A percentile compares a stretch with the other conserved stretches of the same genome.
Evolutionary conservation across 2,113 vertebrate genomes (phyloP).

Genomic region (Theropithecus gelada): DNA sequence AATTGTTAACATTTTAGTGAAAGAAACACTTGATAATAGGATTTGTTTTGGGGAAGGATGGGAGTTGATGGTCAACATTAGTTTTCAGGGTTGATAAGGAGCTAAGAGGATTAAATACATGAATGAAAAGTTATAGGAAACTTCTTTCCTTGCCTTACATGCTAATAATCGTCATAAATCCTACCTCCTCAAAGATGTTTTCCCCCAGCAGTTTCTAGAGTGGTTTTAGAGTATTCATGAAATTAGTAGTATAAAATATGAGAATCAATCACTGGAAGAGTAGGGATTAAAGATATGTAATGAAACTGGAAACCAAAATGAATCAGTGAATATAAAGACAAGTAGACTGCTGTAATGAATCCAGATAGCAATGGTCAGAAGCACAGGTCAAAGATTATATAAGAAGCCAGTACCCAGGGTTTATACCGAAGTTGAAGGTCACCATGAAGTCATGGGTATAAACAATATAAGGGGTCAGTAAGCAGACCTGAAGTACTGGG

Average conservation of each 20-base stretch:
- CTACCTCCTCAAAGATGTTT: neutral
- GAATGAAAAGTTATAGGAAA: neutral
- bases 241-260: neutral
- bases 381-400: neutral
- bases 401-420: neutral
- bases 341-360: neutral
- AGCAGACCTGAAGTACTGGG: neutral
- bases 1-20: neutral
- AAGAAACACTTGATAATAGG: neutral
- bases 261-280: neutral
- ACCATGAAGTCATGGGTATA: neutral
- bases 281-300: neutral
- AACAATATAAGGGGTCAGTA: neutral
- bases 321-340: neutral
- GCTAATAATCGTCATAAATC: neutral
- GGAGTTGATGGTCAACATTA: neutral
- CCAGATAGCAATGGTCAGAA: neutral
- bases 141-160: neutral
- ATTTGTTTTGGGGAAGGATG: neutral
- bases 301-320: neutral
- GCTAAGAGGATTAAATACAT: neutral
- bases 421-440: neutral
- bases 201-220: neutral
- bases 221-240: neutral
- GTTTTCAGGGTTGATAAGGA: neutral